These are phyloP conservation scores for Sebastes cheni DNA, from an alignment of 2,797 vertebrate genomes.

Conservation along the genomic window DNA sequence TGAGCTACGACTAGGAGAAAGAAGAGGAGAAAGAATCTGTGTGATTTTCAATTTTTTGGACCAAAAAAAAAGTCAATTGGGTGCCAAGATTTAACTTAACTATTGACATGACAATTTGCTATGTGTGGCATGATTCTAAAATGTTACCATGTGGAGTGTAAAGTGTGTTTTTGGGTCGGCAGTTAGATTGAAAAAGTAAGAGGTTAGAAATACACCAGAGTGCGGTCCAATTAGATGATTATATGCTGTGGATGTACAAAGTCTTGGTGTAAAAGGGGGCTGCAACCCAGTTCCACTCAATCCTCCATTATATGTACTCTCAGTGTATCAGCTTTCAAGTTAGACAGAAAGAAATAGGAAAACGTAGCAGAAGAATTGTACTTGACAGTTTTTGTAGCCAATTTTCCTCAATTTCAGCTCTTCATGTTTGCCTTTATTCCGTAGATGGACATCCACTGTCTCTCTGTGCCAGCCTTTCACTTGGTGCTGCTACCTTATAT, in stretches of 20 bases:
- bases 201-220: constrained; percentile 47
- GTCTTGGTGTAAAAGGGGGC: not conserved
- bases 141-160: not conserved
- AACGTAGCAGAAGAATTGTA: constrained; percentile 4
- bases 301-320: not conserved
- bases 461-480: constrained; percentile 7
- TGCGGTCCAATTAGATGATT: constrained; percentile 41
- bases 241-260: not conserved
- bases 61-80: not conserved
- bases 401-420: constrained; percentile 38
- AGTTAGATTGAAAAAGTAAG: constrained; percentile 34
- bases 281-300: constrained; percentile 26
- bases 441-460: constrained; percentile 1
- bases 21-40: not conserved
- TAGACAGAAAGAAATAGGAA: not conserved
- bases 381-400: constrained; percentile 37
- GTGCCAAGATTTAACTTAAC: not conserved
- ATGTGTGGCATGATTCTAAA: constrained; percentile 12
- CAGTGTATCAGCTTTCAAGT: constrained; percentile 13
- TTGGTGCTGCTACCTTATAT: constrained; percentile 30
- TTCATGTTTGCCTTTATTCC: constrained; percentile 11
- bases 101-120: constrained; percentile 8
- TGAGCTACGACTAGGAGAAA: not conserved
- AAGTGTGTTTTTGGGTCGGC: constrained; percentile 55
- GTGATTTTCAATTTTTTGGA: not conserved